These are phyloP conservation scores for Meghimatium bilineatum DNA, from an alignment of 2,888 invertebrate genomes.

Conservation along the genomic window DNA sequence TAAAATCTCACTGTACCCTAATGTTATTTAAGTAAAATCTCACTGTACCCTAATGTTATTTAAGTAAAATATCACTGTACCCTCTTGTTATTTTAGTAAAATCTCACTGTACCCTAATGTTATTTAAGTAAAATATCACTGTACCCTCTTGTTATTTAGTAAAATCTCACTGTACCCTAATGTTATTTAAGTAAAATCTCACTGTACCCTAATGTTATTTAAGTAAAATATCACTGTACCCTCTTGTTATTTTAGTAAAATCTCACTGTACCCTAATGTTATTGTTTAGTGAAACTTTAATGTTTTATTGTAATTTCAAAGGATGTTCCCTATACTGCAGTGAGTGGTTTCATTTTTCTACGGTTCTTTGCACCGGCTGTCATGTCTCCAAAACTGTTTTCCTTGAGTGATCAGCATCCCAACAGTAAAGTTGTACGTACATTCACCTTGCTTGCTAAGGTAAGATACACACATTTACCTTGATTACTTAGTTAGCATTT, in stretches of 20 bases:
- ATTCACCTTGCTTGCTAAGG: conserved; percentile 64
- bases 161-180: too few species aligned
- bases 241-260: neutral
- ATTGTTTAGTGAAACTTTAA: neutral
- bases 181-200: too few species aligned
- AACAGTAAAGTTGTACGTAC: conserved; percentile 62
- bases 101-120: too few species aligned
- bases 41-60: neutral
- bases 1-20: neutral
- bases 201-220: neutral
- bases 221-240: too few species aligned
- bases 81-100: neutral
- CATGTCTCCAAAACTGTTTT: conserved; percentile 65
- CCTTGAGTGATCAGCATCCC: conserved; percentile 61
- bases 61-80: too few species aligned
- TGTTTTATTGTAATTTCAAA: neutral
- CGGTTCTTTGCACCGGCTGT: conserved; percentile 66
- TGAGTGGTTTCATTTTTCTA: conserved; percentile 65
- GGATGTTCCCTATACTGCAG: conserved; percentile 57
- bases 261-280: neutral
- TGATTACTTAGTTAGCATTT: too few species aligned
- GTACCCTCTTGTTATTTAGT: too few species aligned
- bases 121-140: neutral
- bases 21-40: neutral
- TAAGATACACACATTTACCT: conserved; percentile 26